Base-by-base conservation (phyloP, 2,113 vertebrate genomes). In the Salminus brasiliensis region DNA sequence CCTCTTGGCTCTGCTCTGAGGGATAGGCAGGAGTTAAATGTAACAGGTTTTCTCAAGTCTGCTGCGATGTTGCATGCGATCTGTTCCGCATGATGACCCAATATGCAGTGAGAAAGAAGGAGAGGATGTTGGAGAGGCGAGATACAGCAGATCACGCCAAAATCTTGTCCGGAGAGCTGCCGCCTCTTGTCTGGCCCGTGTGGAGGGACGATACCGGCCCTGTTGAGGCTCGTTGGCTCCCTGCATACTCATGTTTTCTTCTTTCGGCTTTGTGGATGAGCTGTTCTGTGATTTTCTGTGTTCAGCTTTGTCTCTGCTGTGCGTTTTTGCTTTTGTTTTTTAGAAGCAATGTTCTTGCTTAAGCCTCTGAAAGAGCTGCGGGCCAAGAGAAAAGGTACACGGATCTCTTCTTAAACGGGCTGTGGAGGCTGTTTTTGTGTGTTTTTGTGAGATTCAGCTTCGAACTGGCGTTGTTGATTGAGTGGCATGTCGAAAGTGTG, bases 261-360 rank as follows among this genome's bases (percentile, higher is more conserved):
- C 27, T 62, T 43, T 18, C 5, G 29, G 5, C 52, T 52, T 34
- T 16, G 32, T 41, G 15, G 23, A 0, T 21, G 47, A 21, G 63
- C 29, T 21, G 25, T 36, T 36, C 3, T 39, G 1, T 16, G 32
- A 1, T 29, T 49, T 29, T 47, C 23, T 7, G 1, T 65, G 25
- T 73, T 79, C 18, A 79, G 27, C 53, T 49, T 36, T 47, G 53
- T 65, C 30, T 69, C 6, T 86, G 73, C 89, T 77, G 85, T 85
- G 84, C 9, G 74, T 86, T 87, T 88, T 80, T 87, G 67, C 9
- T 39, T 39, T 39, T 39, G 36, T 86, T 84, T 80, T 86, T 81
- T 79, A 92, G 91, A 93, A 91, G 91, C 88, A 87, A 89, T 90
- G 87, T 90, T 93, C 82, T 91, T 94, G 85, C 83, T 92, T 85